Conservation (phyloP, 2,888 invertebrate species). For the Aricia artaxerxes region DNA sequence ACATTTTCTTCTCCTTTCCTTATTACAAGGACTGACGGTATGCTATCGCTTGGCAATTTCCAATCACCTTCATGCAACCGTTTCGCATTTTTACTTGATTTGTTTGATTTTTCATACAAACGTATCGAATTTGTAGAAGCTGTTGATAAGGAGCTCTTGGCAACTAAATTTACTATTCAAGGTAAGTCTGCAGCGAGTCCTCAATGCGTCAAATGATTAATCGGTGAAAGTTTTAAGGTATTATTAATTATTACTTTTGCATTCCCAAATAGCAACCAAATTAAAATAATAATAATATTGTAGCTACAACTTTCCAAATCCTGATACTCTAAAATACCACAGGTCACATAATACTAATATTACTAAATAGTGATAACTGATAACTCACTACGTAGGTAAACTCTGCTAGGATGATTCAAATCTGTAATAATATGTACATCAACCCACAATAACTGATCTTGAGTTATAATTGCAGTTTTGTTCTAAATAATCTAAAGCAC, state of each 20-base stretch:
- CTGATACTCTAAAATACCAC: neutral
- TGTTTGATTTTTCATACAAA: conserved; percentile 58
- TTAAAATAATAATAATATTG: neutral
- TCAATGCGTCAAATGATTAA: neutral
- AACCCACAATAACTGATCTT: too few species aligned
- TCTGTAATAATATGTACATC: neutral
- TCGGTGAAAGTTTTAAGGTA: neutral
- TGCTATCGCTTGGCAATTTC: neutral
- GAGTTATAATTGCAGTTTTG: too few species aligned
- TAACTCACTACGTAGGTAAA: too few species aligned
- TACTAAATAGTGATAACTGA: too few species aligned
- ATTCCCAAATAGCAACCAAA: neutral
- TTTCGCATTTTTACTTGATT: conserved; percentile 40
- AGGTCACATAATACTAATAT: too few species aligned
- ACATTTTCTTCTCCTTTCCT: neutral
- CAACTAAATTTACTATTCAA: neutral
- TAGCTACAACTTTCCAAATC: neutral
- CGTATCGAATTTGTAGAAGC: conserved; percentile 63
- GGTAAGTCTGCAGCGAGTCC: neutral
- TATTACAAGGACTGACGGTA: neutral
- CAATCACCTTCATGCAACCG: conserved; percentile 41
- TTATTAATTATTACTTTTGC: too few species aligned
- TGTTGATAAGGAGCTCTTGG: conserved; percentile 52
- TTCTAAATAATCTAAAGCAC: too few species aligned
- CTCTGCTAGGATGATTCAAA: too few species aligned